phyloP scores from a whole-genome alignment of 2,113 vertebrate species.

The Syngnathus floridae region DNA sequence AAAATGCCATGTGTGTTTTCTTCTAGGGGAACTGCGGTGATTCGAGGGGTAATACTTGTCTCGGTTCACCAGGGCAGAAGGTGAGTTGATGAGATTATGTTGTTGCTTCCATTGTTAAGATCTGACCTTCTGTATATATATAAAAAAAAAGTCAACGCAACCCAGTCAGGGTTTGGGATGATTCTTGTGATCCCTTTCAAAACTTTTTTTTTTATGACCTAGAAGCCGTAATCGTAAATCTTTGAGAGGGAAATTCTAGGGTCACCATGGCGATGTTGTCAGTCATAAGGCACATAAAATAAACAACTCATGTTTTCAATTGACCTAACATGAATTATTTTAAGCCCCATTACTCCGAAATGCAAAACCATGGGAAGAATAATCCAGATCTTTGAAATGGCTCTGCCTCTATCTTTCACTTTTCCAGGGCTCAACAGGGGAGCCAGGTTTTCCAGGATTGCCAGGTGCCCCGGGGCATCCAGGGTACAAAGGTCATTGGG shows the following conservation, averaged over 20 bases:
- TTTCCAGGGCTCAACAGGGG: constrained; percentile 56
- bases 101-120: neutral
- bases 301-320: neutral
- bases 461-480: constrained; percentile 56
- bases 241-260: neutral
- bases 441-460: constrained; percentile 55
- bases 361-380: neutral
- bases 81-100: constrained; percentile 38
- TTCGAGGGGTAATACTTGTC: constrained; percentile 43
- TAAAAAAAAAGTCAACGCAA: neutral
- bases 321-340: neutral
- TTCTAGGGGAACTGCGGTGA: constrained; percentile 59
- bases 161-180: no score
- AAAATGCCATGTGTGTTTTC: constrained; percentile 18
- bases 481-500: constrained; percentile 73
- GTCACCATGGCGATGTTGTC: neutral
- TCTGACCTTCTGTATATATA: neutral
- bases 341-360: neutral
- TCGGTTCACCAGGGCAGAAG: constrained; percentile 55
- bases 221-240: no score
- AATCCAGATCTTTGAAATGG: neutral
- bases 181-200: neutral
- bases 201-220: neutral
- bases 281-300: neutral
- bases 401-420: constrained; percentile 1